Base-by-base conservation (phyloP, 2,888 invertebrate species). In the Halictus quadricinctus region DNA sequence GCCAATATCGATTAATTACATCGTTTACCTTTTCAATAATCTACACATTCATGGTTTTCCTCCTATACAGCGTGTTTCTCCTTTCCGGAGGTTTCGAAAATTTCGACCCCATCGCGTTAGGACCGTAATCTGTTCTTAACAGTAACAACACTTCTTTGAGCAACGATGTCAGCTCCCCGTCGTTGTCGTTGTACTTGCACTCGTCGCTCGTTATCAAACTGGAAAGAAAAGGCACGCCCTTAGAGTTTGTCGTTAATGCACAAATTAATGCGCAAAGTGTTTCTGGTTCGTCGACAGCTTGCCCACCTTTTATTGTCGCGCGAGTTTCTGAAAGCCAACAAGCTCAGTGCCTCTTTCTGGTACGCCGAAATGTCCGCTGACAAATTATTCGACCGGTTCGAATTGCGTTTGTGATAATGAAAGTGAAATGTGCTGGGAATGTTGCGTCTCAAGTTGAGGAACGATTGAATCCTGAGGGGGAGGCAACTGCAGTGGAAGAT, bases 401-500 rank as follows among this genome's bases (percentile, higher is more conserved):
- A 83, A 87, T 87, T 87, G 64, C 84, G 85, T 50, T 86, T 85
- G 60, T 77, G 83, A 77, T 66, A 87, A 43, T 75, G 29, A 36
- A 92, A 77, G 8, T 78, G 87, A 50, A 92, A 86, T 86, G 87
- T 92, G 76, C 86, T 90, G 60, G 76, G 77, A 78, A 91, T 87
- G 50, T 58, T 66, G 48, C 89, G 89, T 58, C 88, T 88, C 46
- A 84, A 88, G 60, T 88, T 76, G 18, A 87, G 66, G 72, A 88
- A 64, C 41, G 66, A 69, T 58, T 75, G 85, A 54, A 91, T 64
- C 10, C 87, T 83, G 69, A 83, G 85, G 82, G 88, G 89, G 48
- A 91, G 76, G 84, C 87, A 90, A 70, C 89, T 87, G 80, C 85
- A 83, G 12, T 86, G 88, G 64, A 92, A 92, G 73, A 91, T 87